Percentiles rank a stretch among this genome's conserved stretches.
Conservation (phyloP, 1,140 invertebrate genomes). For the Drosophila seguyi region DNA sequence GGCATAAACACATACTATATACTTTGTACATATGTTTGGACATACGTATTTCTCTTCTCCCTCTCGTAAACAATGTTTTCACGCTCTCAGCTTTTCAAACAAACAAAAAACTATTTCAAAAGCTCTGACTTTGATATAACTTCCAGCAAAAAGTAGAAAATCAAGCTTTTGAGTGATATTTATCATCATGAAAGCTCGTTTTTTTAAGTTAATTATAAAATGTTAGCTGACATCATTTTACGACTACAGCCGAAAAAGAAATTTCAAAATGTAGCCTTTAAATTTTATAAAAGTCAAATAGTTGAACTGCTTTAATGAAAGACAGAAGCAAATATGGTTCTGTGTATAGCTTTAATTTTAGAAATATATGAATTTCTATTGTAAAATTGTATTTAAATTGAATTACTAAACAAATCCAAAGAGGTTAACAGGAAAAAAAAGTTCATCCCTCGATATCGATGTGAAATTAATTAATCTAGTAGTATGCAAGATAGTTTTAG, state of each 20-base stretch:
- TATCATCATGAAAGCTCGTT: neutral
- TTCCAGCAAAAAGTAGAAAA: constrained; percentile 8
- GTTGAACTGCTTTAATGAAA: neutral
- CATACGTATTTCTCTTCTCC: neutral
- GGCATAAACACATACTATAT: constrained; percentile 16
- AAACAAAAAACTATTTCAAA: constrained; percentile 25
- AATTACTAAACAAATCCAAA: neutral
- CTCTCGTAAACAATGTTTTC: neutral
- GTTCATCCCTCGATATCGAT: neutral
- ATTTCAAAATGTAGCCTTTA: neutral
- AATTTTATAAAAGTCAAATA: neutral
- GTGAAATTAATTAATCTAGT: neutral
- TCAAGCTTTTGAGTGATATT: constrained; percentile 29
- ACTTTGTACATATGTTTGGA: neutral
- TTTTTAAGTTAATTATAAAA: neutral
- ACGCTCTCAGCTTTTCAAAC: constrained; percentile 2
- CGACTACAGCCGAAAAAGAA: neutral
- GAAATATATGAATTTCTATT: neutral
- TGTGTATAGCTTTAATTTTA: no score
- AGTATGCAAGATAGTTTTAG: neutral
- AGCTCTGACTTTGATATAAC: constrained; percentile 22
- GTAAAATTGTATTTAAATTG: neutral
- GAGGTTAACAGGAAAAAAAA: no score
- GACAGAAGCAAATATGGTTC: neutral
- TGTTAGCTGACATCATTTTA: neutral